Percentiles rank a stretch among this genome's conserved stretches.
Evolutionary conservation across 2,113 vertebrate species (phyloP).

Genomic region (Entelurus aequoreus): DNA sequence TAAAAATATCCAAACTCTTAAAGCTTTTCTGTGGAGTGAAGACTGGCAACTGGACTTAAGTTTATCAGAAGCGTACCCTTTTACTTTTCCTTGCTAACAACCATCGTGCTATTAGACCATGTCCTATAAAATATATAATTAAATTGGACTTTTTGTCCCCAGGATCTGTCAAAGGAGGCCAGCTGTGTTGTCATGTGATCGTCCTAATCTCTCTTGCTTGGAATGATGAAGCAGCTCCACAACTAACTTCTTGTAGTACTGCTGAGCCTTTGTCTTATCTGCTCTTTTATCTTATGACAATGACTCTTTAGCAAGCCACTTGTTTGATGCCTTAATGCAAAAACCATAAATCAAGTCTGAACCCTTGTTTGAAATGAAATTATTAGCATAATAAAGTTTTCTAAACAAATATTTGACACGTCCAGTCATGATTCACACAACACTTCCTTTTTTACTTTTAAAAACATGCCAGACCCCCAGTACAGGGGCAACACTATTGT

Average conservation of each 20-base stretch:
- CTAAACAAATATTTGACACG: slow-evolving; percentile 3
- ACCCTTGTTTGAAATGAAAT: slow-evolving; percentile 7
- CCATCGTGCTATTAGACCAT: neutral
- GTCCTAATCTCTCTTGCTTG: too few relatives aligned
- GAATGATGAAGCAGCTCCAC: too few relatives aligned
- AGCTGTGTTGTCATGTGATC: slow-evolving; percentile 76
- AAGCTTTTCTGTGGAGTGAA: too few relatives aligned
- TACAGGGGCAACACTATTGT: too few relatives aligned
- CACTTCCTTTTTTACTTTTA: neutral
- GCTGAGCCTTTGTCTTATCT: too few relatives aligned
- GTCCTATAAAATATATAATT: neutral
- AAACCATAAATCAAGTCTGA: neutral
- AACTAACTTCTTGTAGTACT: too few relatives aligned
- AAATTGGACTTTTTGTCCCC: slow-evolving; percentile 20
- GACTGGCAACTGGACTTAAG: neutral
- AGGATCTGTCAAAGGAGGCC: slow-evolving; percentile 63
- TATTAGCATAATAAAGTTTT: slow-evolving; percentile 37
- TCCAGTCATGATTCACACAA: neutral
- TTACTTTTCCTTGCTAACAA: neutral
- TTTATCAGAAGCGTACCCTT: neutral
- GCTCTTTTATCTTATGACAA: neutral
- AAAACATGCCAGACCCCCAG: too few relatives aligned
- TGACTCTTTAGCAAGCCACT: neutral
- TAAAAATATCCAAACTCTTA: too few relatives aligned
- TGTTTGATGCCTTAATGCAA: slow-evolving; percentile 8